phyloP scores from a whole-genome alignment of 2,113 vertebrate genomes.

The Uropsilus gracilis region DNA sequence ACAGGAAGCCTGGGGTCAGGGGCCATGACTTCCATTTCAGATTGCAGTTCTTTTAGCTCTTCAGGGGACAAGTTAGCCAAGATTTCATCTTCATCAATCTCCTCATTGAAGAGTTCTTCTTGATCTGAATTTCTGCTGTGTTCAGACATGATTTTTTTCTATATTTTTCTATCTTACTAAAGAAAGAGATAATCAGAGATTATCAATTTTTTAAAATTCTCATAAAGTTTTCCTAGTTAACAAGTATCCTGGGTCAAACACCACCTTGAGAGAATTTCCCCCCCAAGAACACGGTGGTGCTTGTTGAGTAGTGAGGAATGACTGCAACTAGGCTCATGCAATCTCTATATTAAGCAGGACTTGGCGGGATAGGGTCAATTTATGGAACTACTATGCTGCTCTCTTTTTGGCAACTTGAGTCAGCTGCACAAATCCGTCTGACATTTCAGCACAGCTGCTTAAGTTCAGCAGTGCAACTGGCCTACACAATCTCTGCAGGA shows the following conservation, averaged over 20 bases:
- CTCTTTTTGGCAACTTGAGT: constrained; percentile 88
- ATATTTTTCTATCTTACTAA: constrained; percentile 38
- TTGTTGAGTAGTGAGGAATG: constrained; percentile 43
- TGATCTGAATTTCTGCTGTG: constrained; percentile 81
- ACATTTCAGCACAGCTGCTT: constrained; percentile 93
- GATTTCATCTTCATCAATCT: constrained; percentile 95
- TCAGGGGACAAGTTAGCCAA: constrained; percentile 95
- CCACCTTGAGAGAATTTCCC: neutral
- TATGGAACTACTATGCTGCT: constrained; percentile 85
- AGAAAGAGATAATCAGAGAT: constrained; percentile 56
- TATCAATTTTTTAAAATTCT: neutral
- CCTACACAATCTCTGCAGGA: constrained; percentile 63
- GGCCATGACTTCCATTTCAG: constrained; percentile 96
- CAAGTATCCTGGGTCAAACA: neutral
- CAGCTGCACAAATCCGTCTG: constrained; percentile 91
- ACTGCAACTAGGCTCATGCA: constrained; percentile 70
- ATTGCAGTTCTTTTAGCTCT: constrained; percentile 94
- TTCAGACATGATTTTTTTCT: constrained; percentile 81
- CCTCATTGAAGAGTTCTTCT: constrained; percentile 80
- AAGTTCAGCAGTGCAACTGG: constrained; percentile 27
- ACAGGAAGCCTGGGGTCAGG: constrained; percentile 93
- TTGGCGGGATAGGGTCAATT: constrained; percentile 90
- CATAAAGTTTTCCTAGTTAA: neutral
- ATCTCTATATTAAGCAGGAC: constrained; percentile 93
- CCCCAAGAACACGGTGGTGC: constrained; percentile 47